Base-by-base conservation (phyloP, 2,797 vertebrate species). In the Graptemys geographica region DNA sequence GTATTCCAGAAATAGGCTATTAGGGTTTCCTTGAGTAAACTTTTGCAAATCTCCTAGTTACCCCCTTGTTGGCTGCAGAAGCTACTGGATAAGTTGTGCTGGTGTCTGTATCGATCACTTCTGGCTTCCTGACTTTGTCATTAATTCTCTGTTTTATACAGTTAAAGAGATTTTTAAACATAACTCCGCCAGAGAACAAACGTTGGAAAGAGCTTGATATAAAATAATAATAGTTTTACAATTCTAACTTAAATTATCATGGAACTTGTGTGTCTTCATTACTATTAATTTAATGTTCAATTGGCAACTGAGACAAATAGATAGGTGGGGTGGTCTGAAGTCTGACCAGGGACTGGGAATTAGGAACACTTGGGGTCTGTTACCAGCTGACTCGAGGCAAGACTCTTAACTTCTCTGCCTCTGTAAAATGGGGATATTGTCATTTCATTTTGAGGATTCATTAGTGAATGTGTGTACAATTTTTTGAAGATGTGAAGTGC, bases 1-100 rank as follows among this genome's bases (percentile, higher is more conserved):
- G 96, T 96, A 97, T 97, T 97, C 97, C 96, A 90, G 96, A 97
- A 97, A 97, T 96, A 97, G 95, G 96, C 96, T 95, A 92, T 97
- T 97, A 98, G 97, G 93, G 81, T 97, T 97, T 97, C 94, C 95
- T 97, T 82, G 93, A 55, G 89, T 81, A 96, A 93, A 79, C 1
- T 85, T 41, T 94, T 94, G 96, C 95, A 95, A 92, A 90, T 93
- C 94, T 95, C 94, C n/a, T 19, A 5, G 2, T 92, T 31, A 25
- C 92, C 91, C 83, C 88, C 11, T 21, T 27, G 83, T 41, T 89
- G 89, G 87, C 87, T 83, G 90, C 37, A 33, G 92, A 57, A 92
- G 78, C 88, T 89, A 44, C 88, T 27, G 90, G 83, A 52, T 91
- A 82, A 86, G 69, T 72, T 72, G 88, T 76, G 81, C 74, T 49